Percentiles rank a stretch among this genome's conserved stretches.
Evolutionary conservation across 2,888 invertebrate species (phyloP).

Genomic region (Leptinotarsa rubiginosa): DNA sequence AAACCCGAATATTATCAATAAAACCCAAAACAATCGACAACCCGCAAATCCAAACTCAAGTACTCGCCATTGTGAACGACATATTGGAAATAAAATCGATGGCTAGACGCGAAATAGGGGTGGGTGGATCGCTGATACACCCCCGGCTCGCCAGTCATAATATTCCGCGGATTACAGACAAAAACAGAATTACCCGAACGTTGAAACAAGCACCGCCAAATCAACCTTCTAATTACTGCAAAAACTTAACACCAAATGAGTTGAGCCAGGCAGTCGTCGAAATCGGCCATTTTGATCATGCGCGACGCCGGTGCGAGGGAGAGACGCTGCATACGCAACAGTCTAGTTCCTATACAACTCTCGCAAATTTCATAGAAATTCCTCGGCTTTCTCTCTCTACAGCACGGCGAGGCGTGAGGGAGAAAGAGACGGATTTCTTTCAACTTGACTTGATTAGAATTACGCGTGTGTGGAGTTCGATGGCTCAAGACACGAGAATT

Average conservation of each 20-base stretch:
- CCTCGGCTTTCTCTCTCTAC: constrained; percentile 45
- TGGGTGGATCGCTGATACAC: constrained; percentile 35
- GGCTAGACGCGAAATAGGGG: constrained; percentile 48
- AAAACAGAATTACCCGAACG: constrained; percentile 25
- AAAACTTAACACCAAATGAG: constrained; percentile 58
- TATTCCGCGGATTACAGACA: constrained; percentile 31
- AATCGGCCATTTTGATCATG: constrained; percentile 63
- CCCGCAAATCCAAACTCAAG: not conserved
- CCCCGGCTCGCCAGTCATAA: constrained; percentile 24
- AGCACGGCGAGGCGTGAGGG: constrained; percentile 47
- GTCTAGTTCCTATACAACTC: constrained; percentile 53
- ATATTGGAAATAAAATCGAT: constrained; percentile 58
- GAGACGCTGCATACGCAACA: constrained; percentile 55
- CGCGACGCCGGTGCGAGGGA: constrained; percentile 50
- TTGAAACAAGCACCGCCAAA: constrained; percentile 25
- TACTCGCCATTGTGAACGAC: constrained; percentile 52
- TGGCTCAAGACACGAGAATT: constrained; percentile 56
- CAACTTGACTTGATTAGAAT: constrained; percentile 54
- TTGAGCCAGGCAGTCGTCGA: constrained; percentile 51
- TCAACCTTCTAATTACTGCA: constrained; percentile 54
- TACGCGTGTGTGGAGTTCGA: constrained; percentile 57
- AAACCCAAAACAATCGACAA: not conserved
- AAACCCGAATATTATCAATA: not conserved
- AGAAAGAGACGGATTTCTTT: constrained; percentile 49
- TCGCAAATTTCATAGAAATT: constrained; percentile 52